Conservation (phyloP, 92 coral and sea anemone species). For the Scolanthus callimorphus region DNA sequence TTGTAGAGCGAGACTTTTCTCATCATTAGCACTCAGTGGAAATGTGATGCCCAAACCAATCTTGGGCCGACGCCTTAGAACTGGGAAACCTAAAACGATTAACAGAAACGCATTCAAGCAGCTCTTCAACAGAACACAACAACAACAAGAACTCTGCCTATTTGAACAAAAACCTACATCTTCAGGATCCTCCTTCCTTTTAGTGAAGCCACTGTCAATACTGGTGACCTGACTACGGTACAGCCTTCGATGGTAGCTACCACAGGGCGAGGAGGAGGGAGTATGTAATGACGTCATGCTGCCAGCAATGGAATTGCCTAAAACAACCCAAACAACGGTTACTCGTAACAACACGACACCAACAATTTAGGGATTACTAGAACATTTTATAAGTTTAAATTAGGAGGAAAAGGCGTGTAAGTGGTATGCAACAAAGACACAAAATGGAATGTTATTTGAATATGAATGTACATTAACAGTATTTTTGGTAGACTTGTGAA, state of each 20-base stretch:
- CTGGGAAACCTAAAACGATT: slow-evolving; percentile 34
- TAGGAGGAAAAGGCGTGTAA: no score
- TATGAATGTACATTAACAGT: no score
- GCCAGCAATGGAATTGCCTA: slow-evolving; percentile 28
- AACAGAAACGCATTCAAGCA: slow-evolving; percentile 3
- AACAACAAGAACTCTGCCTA: no score
- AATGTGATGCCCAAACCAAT: slow-evolving; percentile 87
- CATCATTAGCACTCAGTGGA: slow-evolving; percentile 72
- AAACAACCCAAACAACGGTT: no score
- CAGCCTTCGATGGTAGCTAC: slow-evolving; percentile 88
- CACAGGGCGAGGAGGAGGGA: slow-evolving; percentile 76
- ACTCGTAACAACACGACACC: no score
- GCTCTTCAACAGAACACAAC: no score
- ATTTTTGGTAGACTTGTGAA: no score
- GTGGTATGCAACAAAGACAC: not conserved
- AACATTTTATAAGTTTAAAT: no score
- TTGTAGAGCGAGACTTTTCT: slow-evolving; percentile 83
- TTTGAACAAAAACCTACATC: no score
- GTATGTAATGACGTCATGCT: slow-evolving; percentile 33
- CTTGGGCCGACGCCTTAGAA: slow-evolving; percentile 80
- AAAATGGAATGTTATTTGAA: no score
- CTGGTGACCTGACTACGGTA: slow-evolving; percentile 86
- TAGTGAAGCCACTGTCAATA: slow-evolving; percentile 79
- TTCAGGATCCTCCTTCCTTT: slow-evolving; percentile 64
- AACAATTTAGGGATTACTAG: no score